phyloP scores from a whole-genome alignment of 1,140 invertebrate species.

The Liolophura sinensis region DNA sequence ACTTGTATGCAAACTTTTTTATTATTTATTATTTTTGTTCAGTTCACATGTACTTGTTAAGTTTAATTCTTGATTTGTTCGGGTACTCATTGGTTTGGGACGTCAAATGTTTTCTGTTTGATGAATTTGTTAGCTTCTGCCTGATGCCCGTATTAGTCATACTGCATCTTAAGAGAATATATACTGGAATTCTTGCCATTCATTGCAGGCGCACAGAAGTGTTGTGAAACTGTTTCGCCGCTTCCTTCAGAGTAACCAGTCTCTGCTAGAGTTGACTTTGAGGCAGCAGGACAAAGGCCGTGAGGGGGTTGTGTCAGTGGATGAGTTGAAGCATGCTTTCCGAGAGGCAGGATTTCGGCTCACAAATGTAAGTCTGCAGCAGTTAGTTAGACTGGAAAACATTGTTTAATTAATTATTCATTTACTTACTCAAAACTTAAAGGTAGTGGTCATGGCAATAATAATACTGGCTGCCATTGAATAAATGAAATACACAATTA shows the following conservation, averaged over 20 bases:
- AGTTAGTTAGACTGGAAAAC: conserved; percentile 9
- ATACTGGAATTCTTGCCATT: neutral
- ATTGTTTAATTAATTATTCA: neutral
- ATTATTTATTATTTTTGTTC: neutral
- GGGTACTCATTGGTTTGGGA: too few species aligned
- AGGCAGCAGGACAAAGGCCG: conserved; percentile 41
- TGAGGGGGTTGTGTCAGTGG: conserved; percentile 32
- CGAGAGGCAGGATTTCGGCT: conserved; percentile 42
- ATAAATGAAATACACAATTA: too few species aligned
- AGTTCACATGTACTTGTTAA: neutral
- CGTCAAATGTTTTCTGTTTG: too few species aligned
- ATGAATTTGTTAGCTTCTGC: neutral
- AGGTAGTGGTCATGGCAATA: neutral
- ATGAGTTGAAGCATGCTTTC: conserved; percentile 42
- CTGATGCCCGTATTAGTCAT: neutral
- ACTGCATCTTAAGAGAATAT: neutral
- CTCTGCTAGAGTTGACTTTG: conserved; percentile 33
- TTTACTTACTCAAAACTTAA: neutral
- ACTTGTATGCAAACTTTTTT: too few species aligned
- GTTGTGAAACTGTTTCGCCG: conserved; percentile 36
- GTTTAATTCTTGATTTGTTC: neutral
- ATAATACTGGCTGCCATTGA: too few species aligned
- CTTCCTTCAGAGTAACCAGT: conserved; percentile 34
- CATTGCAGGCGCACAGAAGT: conserved; percentile 28
- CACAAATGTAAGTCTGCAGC: conserved; percentile 39